Evolutionary conservation across 37 sponge, comb jelly and placozoan genomes (phyloP), one percentile per base, ranked within the genome.

Genomic region (Cliona cf. orientalis): DNA sequence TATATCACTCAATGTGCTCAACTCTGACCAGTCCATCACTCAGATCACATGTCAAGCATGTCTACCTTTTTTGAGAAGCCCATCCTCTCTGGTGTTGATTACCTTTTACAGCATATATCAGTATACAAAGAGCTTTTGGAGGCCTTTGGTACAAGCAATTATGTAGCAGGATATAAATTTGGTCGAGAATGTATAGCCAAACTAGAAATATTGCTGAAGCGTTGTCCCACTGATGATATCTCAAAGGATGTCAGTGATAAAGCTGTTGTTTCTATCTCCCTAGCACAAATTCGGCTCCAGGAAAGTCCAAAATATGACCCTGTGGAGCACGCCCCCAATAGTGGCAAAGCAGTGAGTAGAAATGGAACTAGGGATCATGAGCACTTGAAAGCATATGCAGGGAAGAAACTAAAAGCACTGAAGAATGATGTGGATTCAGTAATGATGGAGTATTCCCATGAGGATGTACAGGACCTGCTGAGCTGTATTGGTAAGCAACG

Each of bases 261-360:
- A 1, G 62, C 43, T 26, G 60, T 39, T 25, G 62, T 76, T 17
- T 76, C 76, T 1, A 76, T 76, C 23, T 22, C 76, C 5, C 62
- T 76, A 38, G 76, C 76, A 35, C 61, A 58, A 38, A 76, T 76
- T 37, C 76, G 76, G 21, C 76, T 76, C 29, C 26, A 62, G 7
- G 26, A 76, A 25, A 35, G 23, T 25, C 76, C 76, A n/a, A 35
- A 35, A 34, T 58, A 41, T 58, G 76, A 76, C 42, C 76, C 76
- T 60, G 62, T 76, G 7, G 21, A 5, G 23, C 60, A 76, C 60
- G 76, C 76, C 37, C 76, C 76, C 3, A 29, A 40, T n/a, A 28
- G 41, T 76, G 76, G 76, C 33, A 76, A 76, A 42, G 76, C 76
- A 39, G 43, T 76, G 23, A 76, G 76, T 28, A 76, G 76, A 41